Percentiles rank a stretch among this genome's conserved stretches.
Conservation (phyloP, 2,888 invertebrate genomes). For the Drosophila kanekoi region DNA sequence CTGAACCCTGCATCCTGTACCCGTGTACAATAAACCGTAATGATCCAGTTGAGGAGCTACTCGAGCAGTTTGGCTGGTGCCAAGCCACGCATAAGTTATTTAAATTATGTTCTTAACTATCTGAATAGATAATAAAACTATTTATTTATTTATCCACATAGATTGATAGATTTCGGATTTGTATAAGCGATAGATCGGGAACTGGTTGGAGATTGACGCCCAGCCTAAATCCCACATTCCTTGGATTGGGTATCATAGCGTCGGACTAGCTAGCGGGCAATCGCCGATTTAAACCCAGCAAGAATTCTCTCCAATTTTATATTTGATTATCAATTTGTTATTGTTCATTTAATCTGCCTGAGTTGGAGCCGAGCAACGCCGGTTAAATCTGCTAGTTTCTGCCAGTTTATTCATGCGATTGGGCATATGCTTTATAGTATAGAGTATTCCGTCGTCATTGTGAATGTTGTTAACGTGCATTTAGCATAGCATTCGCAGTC, state of each 20-base stretch:
- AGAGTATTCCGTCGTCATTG: not conserved
- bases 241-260: no score
- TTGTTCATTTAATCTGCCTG: no score
- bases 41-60: conserved; percentile 6
- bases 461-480: not conserved
- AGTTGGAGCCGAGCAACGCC: no score
- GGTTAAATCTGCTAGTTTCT: not conserved
- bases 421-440: not conserved
- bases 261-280: no score
- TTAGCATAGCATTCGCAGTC: conserved; percentile 21
- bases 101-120: conserved; percentile 24
- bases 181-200: no score
- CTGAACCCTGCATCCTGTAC: conserved; percentile 34
- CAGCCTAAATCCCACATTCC: no score
- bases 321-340: no score
- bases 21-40: conserved; percentile 41
- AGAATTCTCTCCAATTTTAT: no score
- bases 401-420: not conserved
- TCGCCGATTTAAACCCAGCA: no score
- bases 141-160: conserved; percentile 54
- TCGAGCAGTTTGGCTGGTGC: conserved; percentile 39
- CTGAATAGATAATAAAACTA: conserved; percentile 49
- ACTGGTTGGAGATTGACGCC: no score
- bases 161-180: not conserved
- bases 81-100: conserved; percentile 30